Conservation (phyloP, 2,113 vertebrate species). For the Oryzias curvinotus region DNA sequence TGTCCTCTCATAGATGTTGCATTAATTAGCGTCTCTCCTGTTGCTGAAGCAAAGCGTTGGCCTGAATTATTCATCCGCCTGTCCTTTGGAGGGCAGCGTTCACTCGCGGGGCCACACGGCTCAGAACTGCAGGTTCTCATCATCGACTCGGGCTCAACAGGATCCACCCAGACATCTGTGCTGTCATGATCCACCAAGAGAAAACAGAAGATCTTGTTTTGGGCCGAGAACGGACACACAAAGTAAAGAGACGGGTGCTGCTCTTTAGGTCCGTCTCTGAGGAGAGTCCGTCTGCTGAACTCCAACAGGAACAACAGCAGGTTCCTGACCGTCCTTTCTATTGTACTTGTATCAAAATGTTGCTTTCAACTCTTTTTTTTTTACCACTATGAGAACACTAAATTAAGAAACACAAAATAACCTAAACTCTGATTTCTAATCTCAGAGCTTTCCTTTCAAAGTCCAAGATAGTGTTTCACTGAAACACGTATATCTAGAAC, state of each 20-base stretch:
- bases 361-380: no score
- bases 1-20: constrained; percentile 42
- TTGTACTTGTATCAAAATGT: no score
- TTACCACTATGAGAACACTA: no score
- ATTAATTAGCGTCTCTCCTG: constrained; percentile 68
- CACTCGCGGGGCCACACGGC: constrained; percentile 48
- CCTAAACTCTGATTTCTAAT: no score
- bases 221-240: constrained; percentile 30
- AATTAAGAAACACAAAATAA: no score
- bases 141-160: constrained; percentile 53
- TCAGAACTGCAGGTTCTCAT: constrained; percentile 58
- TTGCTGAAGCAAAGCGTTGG: constrained; percentile 65
- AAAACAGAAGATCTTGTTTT: constrained; percentile 49
- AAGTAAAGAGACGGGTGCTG: constrained; percentile 6
- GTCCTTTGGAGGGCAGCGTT: constrained; percentile 57
- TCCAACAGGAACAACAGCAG: no score
- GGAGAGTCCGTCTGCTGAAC: constrained; percentile 1
- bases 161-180: constrained; percentile 65
- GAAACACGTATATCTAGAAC: no score
- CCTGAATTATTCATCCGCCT: constrained; percentile 69
- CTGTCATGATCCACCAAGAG: constrained; percentile 56
- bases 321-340: no score
- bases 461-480: no score
- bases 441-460: no score
- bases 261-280: constrained; percentile 6